phyloP scores from a whole-genome alignment of 2,888 invertebrate species.

The Spilarctia lutea region DNA sequence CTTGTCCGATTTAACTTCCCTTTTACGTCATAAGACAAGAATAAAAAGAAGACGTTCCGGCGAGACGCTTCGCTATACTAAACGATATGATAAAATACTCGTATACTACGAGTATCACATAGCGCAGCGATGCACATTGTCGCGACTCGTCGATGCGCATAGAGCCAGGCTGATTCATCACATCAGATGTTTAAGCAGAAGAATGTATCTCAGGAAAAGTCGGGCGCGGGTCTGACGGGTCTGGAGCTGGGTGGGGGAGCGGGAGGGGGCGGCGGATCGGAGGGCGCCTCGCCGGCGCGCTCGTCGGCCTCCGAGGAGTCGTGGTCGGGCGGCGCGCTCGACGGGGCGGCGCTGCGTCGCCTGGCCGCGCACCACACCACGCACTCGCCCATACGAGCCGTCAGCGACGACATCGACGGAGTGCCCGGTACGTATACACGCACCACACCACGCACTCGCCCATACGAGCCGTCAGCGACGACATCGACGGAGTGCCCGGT shows the following conservation, averaged over 20 bases:
- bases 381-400: background rate
- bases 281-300: constrained; percentile 71
- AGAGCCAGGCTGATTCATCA: background rate
- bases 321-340: constrained; percentile 89
- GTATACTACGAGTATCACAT: background rate
- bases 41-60: too few species aligned
- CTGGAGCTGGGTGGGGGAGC: constrained; percentile 24
- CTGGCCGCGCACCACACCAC: constrained; percentile 68
- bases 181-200: background rate
- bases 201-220: constrained; percentile 23
- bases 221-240: constrained; percentile 20
- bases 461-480: too few species aligned
- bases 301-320: constrained; percentile 80
- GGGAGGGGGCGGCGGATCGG: constrained; percentile 59
- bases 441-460: background rate
- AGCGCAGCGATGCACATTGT: background rate
- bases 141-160: background rate
- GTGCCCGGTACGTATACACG: constrained; percentile 60
- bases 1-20: too few species aligned
- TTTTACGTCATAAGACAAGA: too few species aligned
- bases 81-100: too few species aligned
- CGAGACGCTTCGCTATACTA: too few species aligned
- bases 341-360: constrained; percentile 93
- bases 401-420: constrained; percentile 69
- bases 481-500: too few species aligned